Conservation (phyloP, 1,140 invertebrate species). For the Rhagoletis pomonella region DNA sequence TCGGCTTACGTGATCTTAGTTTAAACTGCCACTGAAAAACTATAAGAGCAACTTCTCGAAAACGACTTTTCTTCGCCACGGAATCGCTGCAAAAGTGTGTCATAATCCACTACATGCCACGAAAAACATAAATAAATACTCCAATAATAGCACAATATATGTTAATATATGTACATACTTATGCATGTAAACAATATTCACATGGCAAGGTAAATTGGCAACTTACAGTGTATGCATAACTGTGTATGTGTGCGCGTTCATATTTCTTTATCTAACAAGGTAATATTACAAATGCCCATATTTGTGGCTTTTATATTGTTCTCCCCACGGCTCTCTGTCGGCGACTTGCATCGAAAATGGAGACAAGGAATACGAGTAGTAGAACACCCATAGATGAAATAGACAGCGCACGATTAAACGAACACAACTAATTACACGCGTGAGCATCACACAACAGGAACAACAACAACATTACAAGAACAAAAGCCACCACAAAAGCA, state of each 20-base stretch:
- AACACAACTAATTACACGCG: neutral
- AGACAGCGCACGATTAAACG: constrained; percentile 37
- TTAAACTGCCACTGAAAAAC: no score
- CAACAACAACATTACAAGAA: neutral
- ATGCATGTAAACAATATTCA: neutral
- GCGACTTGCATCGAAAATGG: neutral
- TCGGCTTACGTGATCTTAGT: no score
- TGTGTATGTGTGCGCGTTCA: neutral
- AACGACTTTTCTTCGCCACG: neutral
- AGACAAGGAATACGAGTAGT: constrained; percentile 11
- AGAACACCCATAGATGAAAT: constrained; percentile 36
- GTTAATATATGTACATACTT: neutral
- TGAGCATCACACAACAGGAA: neutral
- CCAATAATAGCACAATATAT: neutral
- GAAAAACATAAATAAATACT: neutral
- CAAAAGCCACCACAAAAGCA: constrained; percentile 5
- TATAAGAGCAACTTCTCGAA: neutral
- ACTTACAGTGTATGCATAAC: neutral
- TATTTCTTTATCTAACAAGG: constrained; percentile 30
- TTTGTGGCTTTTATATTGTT: constrained; percentile 1
- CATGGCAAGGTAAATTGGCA: neutral
- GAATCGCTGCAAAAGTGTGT: constrained; percentile 4
- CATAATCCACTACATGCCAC: neutral
- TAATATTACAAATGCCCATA: constrained; percentile 49
- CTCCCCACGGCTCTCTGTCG: neutral